Evolutionary conservation across 2,113 vertebrate species (phyloP).

Genomic region (Sarotherodon lohbergeri): DNA sequence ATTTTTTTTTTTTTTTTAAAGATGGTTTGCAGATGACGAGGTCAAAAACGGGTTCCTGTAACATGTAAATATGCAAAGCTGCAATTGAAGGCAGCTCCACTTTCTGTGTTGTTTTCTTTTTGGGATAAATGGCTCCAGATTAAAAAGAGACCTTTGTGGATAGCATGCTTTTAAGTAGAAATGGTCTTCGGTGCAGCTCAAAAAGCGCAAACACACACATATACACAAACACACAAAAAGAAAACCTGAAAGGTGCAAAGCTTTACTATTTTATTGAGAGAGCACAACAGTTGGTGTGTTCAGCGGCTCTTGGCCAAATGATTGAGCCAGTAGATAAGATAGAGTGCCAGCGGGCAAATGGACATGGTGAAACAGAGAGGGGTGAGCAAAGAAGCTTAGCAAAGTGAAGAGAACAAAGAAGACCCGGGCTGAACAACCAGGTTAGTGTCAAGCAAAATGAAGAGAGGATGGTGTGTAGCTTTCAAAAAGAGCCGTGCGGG

Average conservation of each 20-base stretch:
- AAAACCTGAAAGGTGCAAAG: constrained; percentile 27
- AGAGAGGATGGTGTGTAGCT: neutral
- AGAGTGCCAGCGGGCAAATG: constrained; percentile 60
- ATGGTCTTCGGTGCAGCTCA: neutral
- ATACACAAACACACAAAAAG: neutral
- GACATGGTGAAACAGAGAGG: constrained; percentile 57
- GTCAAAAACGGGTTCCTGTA: neutral
- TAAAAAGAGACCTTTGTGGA: neutral
- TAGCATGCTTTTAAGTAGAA: constrained; percentile 1
- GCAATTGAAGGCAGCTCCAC: neutral
- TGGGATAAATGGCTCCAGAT: neutral
- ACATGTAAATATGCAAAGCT: neutral
- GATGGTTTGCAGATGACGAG: neutral
- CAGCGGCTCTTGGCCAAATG: constrained; percentile 50
- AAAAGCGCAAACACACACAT: neutral
- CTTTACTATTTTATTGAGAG: constrained; percentile 28
- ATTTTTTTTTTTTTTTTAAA: neutral
- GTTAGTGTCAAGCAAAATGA: constrained; percentile 49
- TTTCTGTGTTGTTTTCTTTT: constrained; percentile 4
- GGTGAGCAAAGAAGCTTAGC: constrained; percentile 36
- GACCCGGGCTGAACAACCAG: constrained; percentile 33
- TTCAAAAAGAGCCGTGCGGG: neutral
- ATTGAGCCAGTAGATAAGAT: constrained; percentile 62
- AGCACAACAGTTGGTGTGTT: constrained; percentile 62
- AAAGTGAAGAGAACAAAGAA: constrained; percentile 56